Base-by-base conservation (phyloP, 1,140 invertebrate species). In the Lycorma delicatula region DNA sequence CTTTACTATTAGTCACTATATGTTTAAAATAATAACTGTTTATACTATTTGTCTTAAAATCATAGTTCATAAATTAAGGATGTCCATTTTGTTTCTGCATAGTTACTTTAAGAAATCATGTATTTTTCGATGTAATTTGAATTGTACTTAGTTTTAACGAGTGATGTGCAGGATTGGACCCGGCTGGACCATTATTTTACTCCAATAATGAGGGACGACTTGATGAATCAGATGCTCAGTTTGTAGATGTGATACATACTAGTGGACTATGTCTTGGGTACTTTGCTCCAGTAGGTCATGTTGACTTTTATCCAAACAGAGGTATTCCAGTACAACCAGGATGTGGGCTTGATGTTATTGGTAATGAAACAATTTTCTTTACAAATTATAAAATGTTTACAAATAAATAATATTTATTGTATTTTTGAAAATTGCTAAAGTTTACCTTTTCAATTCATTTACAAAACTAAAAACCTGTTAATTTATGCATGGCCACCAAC, bases 281-380 rank as follows among this genome's bases (percentile, higher is more conserved):
- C 27, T 67, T 69, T 12, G 64, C 69, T 0, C 68, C 77, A 0
- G 67, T 74, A 0, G 81, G 81, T 6, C 73, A 75, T 0, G 76
- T 74, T 1, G 82, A 84, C 57, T 79, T 82, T 57, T 84, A 79
- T 73, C 80, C 81, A 1, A 82, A 82, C 63, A 77, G 76, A 54
- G 77, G 76, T 0, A 70, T 64, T 4, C 61, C 66, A 0, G 66
- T 74, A 1, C 85, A 87, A 64, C 83, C 82, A 0, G 85, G 84
- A 6, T 87, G 85, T 50, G 22, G 18, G 70, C 25, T 77, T 73
- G 58, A 59, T 41, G 44, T 60, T 18, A 47, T n/a, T n/a, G n/a
- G n/a, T n/a, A n/a, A n/a, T n/a, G n/a, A n/a, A n/a, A n/a, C n/a
- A n/a, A n/a, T n/a, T n/a, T n/a, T n/a, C n/a, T n/a, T n/a, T n/a